These are phyloP conservation scores for Misgurnus mizolepis DNA, from an alignment of 2,113 vertebrate species.

Conservation along the genomic window DNA sequence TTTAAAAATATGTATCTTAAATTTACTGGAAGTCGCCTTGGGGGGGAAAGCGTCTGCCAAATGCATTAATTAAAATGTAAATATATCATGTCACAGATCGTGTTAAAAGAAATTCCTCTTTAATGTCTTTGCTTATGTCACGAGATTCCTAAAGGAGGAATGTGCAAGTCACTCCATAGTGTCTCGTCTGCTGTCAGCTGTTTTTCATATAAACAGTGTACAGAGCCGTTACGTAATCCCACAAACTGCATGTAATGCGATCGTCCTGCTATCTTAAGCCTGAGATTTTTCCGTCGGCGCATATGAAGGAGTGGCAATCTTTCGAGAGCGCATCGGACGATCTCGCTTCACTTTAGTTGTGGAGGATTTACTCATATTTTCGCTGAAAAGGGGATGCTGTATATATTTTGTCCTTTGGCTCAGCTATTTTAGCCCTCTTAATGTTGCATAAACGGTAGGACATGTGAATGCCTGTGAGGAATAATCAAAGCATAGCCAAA, in stretches of 20 bases:
- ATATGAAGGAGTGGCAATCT: conserved; percentile 9
- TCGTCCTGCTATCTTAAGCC: conserved; percentile 48
- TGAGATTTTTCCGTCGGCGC: conserved; percentile 43
- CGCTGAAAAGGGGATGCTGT: neutral
- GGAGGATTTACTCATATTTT: neutral
- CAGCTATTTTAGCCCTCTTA: neutral
- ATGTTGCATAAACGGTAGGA: neutral
- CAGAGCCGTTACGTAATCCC: conserved; percentile 39
- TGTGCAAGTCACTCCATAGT: conserved; percentile 44
- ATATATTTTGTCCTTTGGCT: neutral
- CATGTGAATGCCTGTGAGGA: neutral
- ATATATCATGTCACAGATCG: neutral
- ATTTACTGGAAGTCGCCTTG: too few relatives aligned
- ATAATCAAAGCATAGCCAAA: too few relatives aligned
- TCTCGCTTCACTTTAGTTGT: neutral
- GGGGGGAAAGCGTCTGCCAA: too few relatives aligned
- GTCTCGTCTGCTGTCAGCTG: conserved; percentile 43
- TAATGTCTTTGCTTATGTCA: neutral
- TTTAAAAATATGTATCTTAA: too few relatives aligned
- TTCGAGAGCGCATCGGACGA: neutral
- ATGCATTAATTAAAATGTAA: too few relatives aligned
- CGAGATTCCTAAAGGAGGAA: conserved; percentile 38
- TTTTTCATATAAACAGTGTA: conserved; percentile 50
- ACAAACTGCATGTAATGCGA: conserved; percentile 45
- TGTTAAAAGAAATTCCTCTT: neutral